A percentile compares a stretch with the other conserved stretches of the same genome.
Evolutionary conservation across 1,140 invertebrate species (phyloP).

Genomic region (Gonioctena quinquepunctata): DNA sequence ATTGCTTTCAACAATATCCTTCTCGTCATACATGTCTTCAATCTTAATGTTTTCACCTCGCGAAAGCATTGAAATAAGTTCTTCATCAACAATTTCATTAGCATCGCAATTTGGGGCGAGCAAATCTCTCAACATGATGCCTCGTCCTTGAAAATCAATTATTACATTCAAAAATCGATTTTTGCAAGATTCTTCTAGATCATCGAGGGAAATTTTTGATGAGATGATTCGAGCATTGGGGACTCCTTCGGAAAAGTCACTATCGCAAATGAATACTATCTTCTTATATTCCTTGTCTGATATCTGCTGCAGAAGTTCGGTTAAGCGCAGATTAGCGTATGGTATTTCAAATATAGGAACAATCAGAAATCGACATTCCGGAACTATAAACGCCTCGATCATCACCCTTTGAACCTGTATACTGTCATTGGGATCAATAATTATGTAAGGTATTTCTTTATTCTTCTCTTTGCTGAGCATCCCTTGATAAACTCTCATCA

Average conservation of each 20-base stretch:
- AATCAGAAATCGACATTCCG: not conserved
- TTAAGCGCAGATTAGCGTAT: not conserved
- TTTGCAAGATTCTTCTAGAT: not conserved
- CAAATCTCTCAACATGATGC: not conserved
- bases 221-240: not conserved
- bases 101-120: not conserved
- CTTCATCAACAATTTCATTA: not conserved
- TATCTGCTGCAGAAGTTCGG: not conserved
- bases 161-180: not conserved
- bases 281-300: not conserved
- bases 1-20: not conserved
- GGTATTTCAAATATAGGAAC: not conserved
- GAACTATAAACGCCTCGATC: not conserved
- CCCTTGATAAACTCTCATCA: not conserved
- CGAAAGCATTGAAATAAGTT: not conserved
- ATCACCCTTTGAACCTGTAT: not conserved
- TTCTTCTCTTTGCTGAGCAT: not conserved
- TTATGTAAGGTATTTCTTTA: too few relatives aligned
- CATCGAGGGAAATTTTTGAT: not conserved
- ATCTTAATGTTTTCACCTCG: not conserved
- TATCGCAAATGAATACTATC: not conserved
- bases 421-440: not conserved
- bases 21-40: not conserved
- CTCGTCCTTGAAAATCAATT: not conserved
- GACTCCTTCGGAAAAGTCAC: not conserved